These are phyloP conservation scores for Rhagonycha lutea DNA, from an alignment of 2,888 invertebrate species.

Conservation along the genomic window DNA sequence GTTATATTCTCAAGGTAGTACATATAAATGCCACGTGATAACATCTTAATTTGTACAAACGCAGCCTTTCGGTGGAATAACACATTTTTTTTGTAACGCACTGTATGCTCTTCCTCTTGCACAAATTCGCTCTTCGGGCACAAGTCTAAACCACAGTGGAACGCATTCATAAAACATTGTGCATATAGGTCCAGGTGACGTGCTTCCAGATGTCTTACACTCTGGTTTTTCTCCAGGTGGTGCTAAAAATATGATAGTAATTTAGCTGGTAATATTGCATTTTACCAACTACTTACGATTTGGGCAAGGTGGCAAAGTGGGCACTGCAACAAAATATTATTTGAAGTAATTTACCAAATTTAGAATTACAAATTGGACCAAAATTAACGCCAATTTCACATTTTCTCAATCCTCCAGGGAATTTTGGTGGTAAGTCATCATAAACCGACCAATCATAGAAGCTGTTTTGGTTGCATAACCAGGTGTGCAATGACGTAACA, in stretches of 20 bases:
- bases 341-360: too few species aligned
- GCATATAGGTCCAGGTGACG: constrained; percentile 15
- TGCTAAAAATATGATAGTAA: background rate
- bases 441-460: too few species aligned
- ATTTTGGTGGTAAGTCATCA: background rate
- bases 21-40: too few species aligned
- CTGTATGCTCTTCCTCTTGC: constrained; percentile 17
- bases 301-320: constrained; percentile 8
- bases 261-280: background rate
- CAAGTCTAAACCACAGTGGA: constrained; percentile 19
- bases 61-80: constrained; percentile 2
- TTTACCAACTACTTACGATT: constrained; percentile 6
- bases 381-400: background rate
- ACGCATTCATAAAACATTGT: constrained; percentile 22
- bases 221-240: background rate
- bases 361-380: background rate
- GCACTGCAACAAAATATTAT: constrained; percentile 5
- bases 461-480: too few species aligned
- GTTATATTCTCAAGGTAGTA: too few species aligned
- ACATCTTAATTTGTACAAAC: background rate
- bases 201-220: constrained; percentile 2
- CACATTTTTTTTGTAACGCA: constrained; percentile 5
- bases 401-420: background rate
- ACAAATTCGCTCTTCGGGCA: constrained; percentile 10
- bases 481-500: background rate